These are phyloP conservation scores for Caerostris darwini DNA, from an alignment of 1,140 invertebrate genomes.

Conservation along the genomic window DNA sequence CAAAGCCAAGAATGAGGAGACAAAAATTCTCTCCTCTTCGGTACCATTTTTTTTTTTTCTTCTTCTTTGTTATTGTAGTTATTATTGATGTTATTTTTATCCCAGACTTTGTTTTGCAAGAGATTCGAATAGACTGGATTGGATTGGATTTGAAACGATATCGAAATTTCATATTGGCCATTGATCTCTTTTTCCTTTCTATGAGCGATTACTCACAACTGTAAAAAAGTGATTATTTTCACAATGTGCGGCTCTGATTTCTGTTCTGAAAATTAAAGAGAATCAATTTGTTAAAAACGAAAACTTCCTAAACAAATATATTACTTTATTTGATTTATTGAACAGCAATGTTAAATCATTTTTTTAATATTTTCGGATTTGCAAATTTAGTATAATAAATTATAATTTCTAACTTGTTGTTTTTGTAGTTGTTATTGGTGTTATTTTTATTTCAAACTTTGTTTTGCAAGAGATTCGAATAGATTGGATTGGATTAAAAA, in stretches of 20 bases:
- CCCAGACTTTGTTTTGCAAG: slow-evolving; percentile 7
- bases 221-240: too few relatives aligned
- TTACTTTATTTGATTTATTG: too few relatives aligned
- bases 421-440: neutral
- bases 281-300: too few relatives aligned
- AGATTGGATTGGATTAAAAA: slow-evolving; percentile 1
- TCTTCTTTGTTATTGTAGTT: neutral
- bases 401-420: neutral
- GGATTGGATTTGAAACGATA: slow-evolving; percentile 23
- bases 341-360: too few relatives aligned
- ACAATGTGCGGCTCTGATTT: neutral
- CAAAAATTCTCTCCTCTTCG: slow-evolving; percentile 38
- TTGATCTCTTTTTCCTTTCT: neutral
- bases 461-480: neutral
- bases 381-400: too few relatives aligned
- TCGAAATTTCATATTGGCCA: neutral
- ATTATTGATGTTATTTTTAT: slow-evolving; percentile 19
- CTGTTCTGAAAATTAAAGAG: neutral
- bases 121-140: too few relatives aligned
- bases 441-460: slow-evolving; percentile 12
- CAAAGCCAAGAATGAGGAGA: slow-evolving; percentile 15
- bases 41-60: neutral
- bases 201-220: neutral
- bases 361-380: too few relatives aligned
- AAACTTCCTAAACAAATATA: too few relatives aligned